Evolutionary conservation across 1,140 invertebrate species (phyloP).

Genomic region (Pseudomyrmex pallidus): DNA sequence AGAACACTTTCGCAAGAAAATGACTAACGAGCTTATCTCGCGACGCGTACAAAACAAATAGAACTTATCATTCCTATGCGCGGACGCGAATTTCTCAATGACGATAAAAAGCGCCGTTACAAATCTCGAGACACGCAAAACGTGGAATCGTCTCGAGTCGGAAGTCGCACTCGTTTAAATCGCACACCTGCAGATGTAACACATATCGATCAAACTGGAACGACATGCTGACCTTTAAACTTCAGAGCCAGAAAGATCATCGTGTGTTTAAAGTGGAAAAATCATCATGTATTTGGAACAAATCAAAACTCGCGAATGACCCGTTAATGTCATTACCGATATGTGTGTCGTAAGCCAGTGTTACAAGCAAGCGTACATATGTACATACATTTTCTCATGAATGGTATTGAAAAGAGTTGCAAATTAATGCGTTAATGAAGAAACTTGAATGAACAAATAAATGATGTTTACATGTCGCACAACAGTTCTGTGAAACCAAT

Average conservation of each 20-base stretch:
- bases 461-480: not conserved
- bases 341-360: not conserved
- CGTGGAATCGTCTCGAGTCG: constrained; percentile 62
- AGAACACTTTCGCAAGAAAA: not conserved
- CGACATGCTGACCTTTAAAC: constrained; percentile 59
- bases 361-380: no score
- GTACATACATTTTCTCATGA: not conserved
- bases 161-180: constrained; percentile 69
- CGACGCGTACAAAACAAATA: not conserved
- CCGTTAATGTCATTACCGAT: not conserved
- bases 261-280: no score
- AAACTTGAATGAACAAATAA: not conserved
- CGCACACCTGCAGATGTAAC: constrained; percentile 61
- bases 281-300: not conserved
- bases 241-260: constrained; percentile 31
- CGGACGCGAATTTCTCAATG: constrained; percentile 22
- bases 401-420: not conserved
- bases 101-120: constrained; percentile 56
- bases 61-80: not conserved
- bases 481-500: not conserved
- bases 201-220: constrained; percentile 66
- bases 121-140: constrained; percentile 53
- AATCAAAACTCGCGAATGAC: not conserved
- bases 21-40: not conserved
- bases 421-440: not conserved